phyloP scores from a whole-genome alignment of 23 tunicate genomes.

The Ciona savignyi region DNA sequence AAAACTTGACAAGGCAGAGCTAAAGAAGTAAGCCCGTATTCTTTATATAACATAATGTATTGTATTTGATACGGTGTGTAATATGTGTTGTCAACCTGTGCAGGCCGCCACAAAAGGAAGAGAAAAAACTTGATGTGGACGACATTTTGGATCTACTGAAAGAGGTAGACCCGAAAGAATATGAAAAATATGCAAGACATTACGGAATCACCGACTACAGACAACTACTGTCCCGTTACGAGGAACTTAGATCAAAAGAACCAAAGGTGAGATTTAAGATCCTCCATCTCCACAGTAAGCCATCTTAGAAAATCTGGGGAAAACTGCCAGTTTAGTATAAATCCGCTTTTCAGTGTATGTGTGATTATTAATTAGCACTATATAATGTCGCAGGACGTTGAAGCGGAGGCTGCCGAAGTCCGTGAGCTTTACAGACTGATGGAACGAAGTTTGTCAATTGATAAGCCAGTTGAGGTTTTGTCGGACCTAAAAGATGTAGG shows the following conservation, averaged over 20 bases:
- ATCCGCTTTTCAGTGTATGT: too few relatives aligned
- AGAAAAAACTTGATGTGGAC: conserved; percentile 40
- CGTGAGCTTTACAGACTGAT: conserved; percentile 58
- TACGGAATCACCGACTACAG: conserved; percentile 90
- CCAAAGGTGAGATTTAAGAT: neutral
- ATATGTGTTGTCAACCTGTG: neutral
- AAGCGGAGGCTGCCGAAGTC: conserved; percentile 59
- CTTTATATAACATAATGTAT: neutral
- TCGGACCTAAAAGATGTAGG: conserved; percentile 72
- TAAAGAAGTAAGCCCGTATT: conserved; percentile 49
- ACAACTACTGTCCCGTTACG: conserved; percentile 68
- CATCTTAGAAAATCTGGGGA: too few relatives aligned
- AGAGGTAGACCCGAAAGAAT: conserved; percentile 97
- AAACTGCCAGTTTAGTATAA: too few relatives aligned
- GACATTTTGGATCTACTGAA: conserved; percentile 49
- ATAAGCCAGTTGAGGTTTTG: conserved; percentile 59
- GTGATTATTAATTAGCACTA: too few relatives aligned
- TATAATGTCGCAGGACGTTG: conserved; percentile 4
- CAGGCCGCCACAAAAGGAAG: conserved; percentile 63
- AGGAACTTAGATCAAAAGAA: conserved; percentile 31
- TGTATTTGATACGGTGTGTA: too few relatives aligned
- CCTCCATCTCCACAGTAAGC: too few relatives aligned
- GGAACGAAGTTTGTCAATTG: conserved; percentile 56
- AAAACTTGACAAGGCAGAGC: conserved; percentile 65
- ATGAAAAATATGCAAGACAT: conserved; percentile 87